Conservation (phyloP, 2,113 vertebrate species). For the Athene cunicularia region DNA sequence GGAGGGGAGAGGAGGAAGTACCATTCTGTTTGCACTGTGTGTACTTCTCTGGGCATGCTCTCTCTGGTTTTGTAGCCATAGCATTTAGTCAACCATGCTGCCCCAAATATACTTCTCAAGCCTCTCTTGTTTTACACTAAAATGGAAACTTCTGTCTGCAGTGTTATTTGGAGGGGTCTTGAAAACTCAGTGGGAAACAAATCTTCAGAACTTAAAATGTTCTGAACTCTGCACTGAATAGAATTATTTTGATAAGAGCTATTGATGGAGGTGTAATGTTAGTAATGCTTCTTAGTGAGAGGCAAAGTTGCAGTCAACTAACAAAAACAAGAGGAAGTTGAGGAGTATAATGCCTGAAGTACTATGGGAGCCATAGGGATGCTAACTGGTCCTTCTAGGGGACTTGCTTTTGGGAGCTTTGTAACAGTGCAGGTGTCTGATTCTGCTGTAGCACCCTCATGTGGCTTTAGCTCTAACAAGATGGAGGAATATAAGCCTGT, state of each 20-base stretch:
- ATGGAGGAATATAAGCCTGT: background rate
- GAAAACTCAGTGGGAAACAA: background rate
- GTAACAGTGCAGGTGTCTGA: background rate
- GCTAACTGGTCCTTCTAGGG: background rate
- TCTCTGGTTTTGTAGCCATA: background rate
- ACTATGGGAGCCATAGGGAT: background rate
- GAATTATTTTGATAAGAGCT: background rate
- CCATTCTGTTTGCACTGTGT: background rate
- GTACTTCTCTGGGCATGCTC: background rate
- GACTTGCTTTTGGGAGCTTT: background rate
- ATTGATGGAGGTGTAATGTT: background rate
- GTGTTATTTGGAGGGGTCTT: background rate
- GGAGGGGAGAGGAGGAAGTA: background rate
- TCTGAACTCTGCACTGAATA: background rate
- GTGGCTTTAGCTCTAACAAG: constrained; percentile 15
- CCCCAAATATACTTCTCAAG: background rate
- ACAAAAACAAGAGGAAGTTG: background rate
- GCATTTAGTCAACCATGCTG: background rate
- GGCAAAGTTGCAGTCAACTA: background rate
- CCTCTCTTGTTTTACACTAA: constrained; percentile 21
- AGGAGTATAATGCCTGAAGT: background rate
- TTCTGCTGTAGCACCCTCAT: constrained; percentile 55
- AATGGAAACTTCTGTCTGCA: background rate
- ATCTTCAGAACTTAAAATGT: background rate
- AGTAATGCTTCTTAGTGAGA: background rate